Conservation (phyloP, 2,113 vertebrate species). For the Alexandromys fortis region DNA sequence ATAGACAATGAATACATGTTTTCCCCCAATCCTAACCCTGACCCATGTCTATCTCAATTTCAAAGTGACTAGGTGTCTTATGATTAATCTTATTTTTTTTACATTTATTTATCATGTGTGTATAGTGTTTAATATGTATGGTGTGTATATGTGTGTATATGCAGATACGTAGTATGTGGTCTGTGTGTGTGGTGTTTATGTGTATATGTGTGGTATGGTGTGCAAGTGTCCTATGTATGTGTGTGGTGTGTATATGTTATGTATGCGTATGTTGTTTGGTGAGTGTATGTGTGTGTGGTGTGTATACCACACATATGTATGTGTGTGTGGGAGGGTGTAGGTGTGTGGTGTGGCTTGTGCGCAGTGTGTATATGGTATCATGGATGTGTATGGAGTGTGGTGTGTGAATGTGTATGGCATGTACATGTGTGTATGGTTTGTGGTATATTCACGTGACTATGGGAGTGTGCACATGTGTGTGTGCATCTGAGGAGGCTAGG, state of each 20-base stretch:
- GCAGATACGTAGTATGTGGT: background rate
- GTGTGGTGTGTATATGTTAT: background rate
- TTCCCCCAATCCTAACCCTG: too few species aligned
- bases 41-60: background rate
- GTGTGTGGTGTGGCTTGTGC: background rate
- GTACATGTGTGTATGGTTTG: background rate
- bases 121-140: background rate
- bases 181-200: background rate
- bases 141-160: background rate
- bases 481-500: background rate
- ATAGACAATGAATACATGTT: background rate
- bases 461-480: background rate
- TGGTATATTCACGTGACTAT: background rate
- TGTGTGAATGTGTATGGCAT: background rate
- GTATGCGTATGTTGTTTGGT: background rate
- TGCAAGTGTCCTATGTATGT: background rate
- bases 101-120: background rate
- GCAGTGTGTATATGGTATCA: accelerated
- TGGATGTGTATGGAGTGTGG: background rate
- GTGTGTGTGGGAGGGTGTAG: background rate
- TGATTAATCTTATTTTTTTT: background rate
- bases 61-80: background rate
- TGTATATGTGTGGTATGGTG: background rate
- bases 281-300: background rate
- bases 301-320: background rate